Conservation (phyloP, 30 jellyfish, hydroid and myxozoan species). For the Morbakka virulenta region DNA sequence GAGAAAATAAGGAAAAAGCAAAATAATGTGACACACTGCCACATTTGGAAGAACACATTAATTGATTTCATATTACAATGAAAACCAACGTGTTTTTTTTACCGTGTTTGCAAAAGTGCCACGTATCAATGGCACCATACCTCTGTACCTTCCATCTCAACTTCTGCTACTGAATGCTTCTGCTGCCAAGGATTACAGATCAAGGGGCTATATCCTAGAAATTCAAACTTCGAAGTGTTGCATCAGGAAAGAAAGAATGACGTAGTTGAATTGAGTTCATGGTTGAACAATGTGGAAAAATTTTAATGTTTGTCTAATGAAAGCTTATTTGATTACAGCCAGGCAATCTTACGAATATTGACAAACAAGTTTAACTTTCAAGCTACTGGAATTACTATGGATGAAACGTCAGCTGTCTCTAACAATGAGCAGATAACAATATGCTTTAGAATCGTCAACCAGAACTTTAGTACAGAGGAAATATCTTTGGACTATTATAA, state of each 20-base stretch:
- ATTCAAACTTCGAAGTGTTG: not conserved
- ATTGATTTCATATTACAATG: too few species aligned
- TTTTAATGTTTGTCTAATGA: not conserved
- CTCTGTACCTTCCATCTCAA: too few species aligned
- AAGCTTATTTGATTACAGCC: not conserved
- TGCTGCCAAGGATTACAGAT: too few species aligned
- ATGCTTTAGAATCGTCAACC: not conserved
- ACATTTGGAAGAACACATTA: too few species aligned
- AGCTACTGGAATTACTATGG: not conserved
- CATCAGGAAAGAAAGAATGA: not conserved
- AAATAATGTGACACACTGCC: too few species aligned
- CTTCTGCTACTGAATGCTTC: too few species aligned
- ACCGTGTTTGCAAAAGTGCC: too few species aligned
- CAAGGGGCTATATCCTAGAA: too few species aligned
- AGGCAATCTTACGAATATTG: not conserved
- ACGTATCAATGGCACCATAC: too few species aligned
- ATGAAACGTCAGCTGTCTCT: not conserved
- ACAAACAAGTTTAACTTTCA: not conserved
- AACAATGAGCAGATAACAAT: not conserved
- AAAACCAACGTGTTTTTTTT: too few species aligned
- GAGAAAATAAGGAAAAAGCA: too few species aligned
- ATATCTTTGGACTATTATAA: not conserved
- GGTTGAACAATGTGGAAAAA: not conserved
- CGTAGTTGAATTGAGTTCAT: not conserved
- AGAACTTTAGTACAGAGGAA: not conserved